Evolutionary conservation across 1,140 invertebrate genomes (phyloP), one percentile per base, ranked within the genome.

Genomic region (Drosophila subobscura): DNA sequence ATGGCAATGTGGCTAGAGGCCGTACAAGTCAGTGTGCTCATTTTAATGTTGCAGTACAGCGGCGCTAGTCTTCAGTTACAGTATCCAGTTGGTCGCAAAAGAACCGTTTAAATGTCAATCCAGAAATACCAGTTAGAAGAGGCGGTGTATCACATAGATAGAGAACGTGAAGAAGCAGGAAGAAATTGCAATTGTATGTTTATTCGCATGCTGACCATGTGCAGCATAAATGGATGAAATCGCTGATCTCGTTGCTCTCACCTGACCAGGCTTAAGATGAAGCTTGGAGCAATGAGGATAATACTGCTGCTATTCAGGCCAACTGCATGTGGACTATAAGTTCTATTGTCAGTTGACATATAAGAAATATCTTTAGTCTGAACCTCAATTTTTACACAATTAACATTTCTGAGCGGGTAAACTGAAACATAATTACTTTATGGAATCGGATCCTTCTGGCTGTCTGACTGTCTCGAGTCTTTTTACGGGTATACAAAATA

Each of bases 71-170:
- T 74, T 75, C 72, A 57, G 72, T 75, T 75, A 85, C 68, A 77
- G 73, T 86, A 71, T 80, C 73, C 73, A 86, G 80, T 86, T 84
- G 80, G 80, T 77, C 80, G 81, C 80, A 86, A 85, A 84, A 89
- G 86, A 89, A 89, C 85, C 85, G 85, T 89, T 89, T 90, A 89
- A 89, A 89, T 89, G 85, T 90, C 86, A 89, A 90, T 89, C 85
- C 80, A 86, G 85, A 89, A 89, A 89, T 89, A 90, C 85, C 85
- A 90, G 85, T 89, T 89, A 88, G 81, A 88, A 77, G 76, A 68
- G 74, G 84, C 70, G 73, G 79, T 84, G 80, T 56, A 65, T 60
- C 71, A 55, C 56, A 66, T 57, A 53, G 58, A 64, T 52, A 58
- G 49, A 45, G 50, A 16, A 65, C 70, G 73, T 65, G 67, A 45